Percentiles rank a stretch among this genome's conserved stretches.
phyloP scores from a whole-genome alignment of 2,888 invertebrate species.

The Isotomurus palustris region DNA sequence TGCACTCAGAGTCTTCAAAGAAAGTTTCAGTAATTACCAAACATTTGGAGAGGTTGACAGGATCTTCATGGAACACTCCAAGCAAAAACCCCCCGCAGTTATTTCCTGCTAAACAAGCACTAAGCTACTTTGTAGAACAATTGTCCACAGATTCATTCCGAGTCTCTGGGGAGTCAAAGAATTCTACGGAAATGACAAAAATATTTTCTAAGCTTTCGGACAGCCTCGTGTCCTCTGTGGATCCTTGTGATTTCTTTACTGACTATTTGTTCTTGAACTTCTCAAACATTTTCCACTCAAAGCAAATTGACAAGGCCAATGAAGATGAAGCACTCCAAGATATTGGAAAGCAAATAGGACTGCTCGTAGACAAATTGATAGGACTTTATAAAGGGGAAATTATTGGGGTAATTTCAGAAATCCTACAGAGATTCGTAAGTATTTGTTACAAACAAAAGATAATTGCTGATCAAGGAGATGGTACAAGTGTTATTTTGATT shows the following conservation, averaged over 20 bases:
- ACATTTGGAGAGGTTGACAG: slow-evolving; percentile 18
- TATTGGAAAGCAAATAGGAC: slow-evolving; percentile 32
- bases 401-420: slow-evolving; percentile 30
- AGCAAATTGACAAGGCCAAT: neutral
- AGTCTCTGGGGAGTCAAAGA: slow-evolving; percentile 1
- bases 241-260: slow-evolving; percentile 31
- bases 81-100: slow-evolving; percentile 26
- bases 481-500: slow-evolving; percentile 31
- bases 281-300: slow-evolving; percentile 29
- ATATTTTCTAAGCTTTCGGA: slow-evolving; percentile 11
- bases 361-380: slow-evolving; percentile 25
- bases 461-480: slow-evolving; percentile 13
- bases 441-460: slow-evolving; percentile 29
- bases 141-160: slow-evolving; percentile 32
- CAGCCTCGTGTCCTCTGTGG: slow-evolving; percentile 11
- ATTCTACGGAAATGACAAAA: neutral
- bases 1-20: slow-evolving; percentile 19
- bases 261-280: slow-evolving; percentile 34
- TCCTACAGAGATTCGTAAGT: slow-evolving; percentile 30
- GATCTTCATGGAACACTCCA: slow-evolving; percentile 23
- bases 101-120: slow-evolving; percentile 31
- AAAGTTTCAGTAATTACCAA: slow-evolving; percentile 3
- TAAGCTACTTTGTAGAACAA: slow-evolving; percentile 37
- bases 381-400: slow-evolving; percentile 24
- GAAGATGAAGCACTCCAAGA: slow-evolving; percentile 10